Evolutionary conservation across 2,888 invertebrate genomes (phyloP), one percentile per base, ranked within the genome.

Genomic region (Agrotis puta): DNA sequence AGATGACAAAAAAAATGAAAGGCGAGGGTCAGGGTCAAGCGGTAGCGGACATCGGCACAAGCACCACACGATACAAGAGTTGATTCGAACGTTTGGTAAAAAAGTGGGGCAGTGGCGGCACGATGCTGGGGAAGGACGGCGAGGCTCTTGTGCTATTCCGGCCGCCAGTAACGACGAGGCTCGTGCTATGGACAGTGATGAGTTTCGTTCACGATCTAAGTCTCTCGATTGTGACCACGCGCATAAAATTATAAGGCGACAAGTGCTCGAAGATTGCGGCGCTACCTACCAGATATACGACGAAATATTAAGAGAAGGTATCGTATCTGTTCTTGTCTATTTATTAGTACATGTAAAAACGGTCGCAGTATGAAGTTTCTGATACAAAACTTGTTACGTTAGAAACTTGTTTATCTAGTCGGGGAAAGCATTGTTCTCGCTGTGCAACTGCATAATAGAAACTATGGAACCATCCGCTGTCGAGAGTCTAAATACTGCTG

Each of bases 211-310:
- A 58, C 96, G 98, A 59, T 98, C 98, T 54, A 98, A 98, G 89
- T 98, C 98, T 62, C 94, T 98, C 83, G 98, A 98, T 90, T 96
- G 95, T 11, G 96, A 96, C 67, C 93, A 97, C 61, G 92, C 96
- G 63, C 92, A 96, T 54, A 90, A 88, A 82, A 74, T 90, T 56
- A 61, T 86, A 11, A 88, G 79, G 70, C 93, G 96, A 82, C 96
- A 96, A 74, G 93, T 97, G 72, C 94, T 97, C n/a, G 97, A 97
- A 75, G 98, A 98, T 89, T 98, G 98, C 89, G 98, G 97, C 64
- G 97, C 98, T 13, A 98, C 98, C 7, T 98, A 98, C 90, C 97
- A 97, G 90, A 98, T 98, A 87, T 98, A 97, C 91, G 98, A 98
- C 82, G 96, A 97, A 82, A 98, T 98, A 88, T 95, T 98, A 39